A percentile compares a stretch with the other conserved stretches of the same genome.
These are phyloP conservation scores for Aeoliscus strigatus DNA, from an alignment of 2,797 vertebrate genomes.

Conservation along the genomic window DNA sequence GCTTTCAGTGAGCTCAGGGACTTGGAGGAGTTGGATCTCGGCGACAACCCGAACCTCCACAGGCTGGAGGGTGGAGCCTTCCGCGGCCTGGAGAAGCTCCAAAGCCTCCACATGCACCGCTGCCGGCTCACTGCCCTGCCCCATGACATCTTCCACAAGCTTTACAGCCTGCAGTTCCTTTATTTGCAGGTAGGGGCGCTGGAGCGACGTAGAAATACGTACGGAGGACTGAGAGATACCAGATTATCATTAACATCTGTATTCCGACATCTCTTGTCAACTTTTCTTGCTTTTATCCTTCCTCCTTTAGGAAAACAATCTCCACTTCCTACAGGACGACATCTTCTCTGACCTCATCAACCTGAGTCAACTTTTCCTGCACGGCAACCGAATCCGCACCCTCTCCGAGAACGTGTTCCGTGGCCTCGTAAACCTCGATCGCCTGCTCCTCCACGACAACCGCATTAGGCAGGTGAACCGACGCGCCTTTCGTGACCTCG, in stretches of 20 bases:
- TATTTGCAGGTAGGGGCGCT: constrained; percentile 81
- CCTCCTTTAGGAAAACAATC: constrained; percentile 88
- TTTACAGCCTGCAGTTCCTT: constrained; percentile 95
- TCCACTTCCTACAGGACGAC: constrained; percentile 89
- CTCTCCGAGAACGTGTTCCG: constrained; percentile 91
- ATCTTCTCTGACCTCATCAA: constrained; percentile 94
- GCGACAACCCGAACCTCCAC: constrained; percentile 87
- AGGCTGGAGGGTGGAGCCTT: constrained; percentile 88
- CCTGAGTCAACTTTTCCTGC: constrained; percentile 92
- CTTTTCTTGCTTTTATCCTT: constrained; percentile 37
- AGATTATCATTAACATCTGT: no score
- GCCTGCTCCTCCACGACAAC: constrained; percentile 92
- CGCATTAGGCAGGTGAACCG: constrained; percentile 86
- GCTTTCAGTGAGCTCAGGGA: constrained; percentile 90
- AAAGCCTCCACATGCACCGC: constrained; percentile 92
- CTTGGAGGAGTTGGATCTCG: constrained; percentile 93
- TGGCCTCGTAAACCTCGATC: constrained; percentile 89
- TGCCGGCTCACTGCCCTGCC: constrained; percentile 89
- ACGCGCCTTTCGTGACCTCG: constrained; percentile 85
- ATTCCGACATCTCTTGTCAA: constrained; percentile 3
- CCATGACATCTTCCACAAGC: constrained; percentile 86
- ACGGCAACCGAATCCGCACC: constrained; percentile 89
- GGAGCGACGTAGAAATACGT: no score
- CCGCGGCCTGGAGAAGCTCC: constrained; percentile 88
- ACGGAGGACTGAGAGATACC: no score